Evolutionary conservation across 1,140 invertebrate genomes (phyloP).

Genomic region (Cyphomyrmex costatus): DNA sequence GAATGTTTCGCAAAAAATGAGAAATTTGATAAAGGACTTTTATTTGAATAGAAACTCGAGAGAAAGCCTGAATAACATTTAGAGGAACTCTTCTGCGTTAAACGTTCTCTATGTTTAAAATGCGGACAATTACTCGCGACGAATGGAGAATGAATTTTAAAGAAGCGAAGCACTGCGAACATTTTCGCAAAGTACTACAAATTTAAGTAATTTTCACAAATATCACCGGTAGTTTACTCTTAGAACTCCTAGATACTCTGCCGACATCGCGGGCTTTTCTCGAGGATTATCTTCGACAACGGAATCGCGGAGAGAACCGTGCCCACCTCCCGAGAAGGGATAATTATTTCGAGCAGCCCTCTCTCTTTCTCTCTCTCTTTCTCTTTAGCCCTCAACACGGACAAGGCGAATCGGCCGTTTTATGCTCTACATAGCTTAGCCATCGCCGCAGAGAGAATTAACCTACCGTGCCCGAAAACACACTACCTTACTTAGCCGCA

Average conservation of each 20-base stretch:
- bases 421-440: slow-evolving; percentile 84
- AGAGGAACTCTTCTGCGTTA: not conserved
- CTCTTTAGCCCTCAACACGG: slow-evolving; percentile 41
- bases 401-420: slow-evolving; percentile 79
- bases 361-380: slow-evolving; percentile 54
- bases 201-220: slow-evolving; percentile 19
- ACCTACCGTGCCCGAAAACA: slow-evolving; percentile 84
- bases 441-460: slow-evolving; percentile 77
- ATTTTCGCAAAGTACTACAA: not conserved
- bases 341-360: slow-evolving; percentile 76
- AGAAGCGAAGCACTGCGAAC: not conserved
- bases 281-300: slow-evolving; percentile 41
- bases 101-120: not conserved
- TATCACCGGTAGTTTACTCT: slow-evolving; percentile 29
- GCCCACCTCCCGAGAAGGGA: slow-evolving; percentile 40
- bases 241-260: slow-evolving; percentile 49
- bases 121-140: not conserved
- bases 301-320: slow-evolving; percentile 60
- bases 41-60: slow-evolving; percentile 1
- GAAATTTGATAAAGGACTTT: not conserved
- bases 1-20: slow-evolving; percentile 13
- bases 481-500: slow-evolving; percentile 80
- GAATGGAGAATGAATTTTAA: slow-evolving; percentile 37
- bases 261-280: slow-evolving; percentile 2
- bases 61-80: too few species aligned